phyloP scores from a whole-genome alignment of 2,797 vertebrate genomes.

The Hippoglossus hippoglossus region DNA sequence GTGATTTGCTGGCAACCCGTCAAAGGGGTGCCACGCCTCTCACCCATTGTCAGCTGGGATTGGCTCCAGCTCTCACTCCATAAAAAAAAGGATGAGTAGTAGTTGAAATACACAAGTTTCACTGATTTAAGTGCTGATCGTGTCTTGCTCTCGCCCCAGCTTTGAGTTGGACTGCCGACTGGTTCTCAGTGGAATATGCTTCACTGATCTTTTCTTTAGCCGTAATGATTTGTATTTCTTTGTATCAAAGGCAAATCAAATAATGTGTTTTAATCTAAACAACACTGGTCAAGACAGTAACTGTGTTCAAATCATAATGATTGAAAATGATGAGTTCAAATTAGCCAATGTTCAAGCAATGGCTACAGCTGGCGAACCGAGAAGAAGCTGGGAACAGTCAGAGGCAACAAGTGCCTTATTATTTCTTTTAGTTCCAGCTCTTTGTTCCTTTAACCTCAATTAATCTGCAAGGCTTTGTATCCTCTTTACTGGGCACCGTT shows the following conservation, averaged over 20 bases:
- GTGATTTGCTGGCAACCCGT: too few species aligned
- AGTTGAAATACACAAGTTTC: background rate
- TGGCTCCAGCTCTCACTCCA: too few species aligned
- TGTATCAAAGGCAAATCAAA: slow-evolving; percentile 6
- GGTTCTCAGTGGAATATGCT: background rate
- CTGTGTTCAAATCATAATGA: background rate
- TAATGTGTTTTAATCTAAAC: background rate
- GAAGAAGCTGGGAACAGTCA: slow-evolving; percentile 17
- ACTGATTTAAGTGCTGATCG: background rate
- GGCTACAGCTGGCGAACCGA: slow-evolving; percentile 5
- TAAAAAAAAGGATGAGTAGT: too few species aligned
- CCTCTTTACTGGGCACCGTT: slow-evolving; percentile 17
- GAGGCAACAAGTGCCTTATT: slow-evolving; percentile 24
- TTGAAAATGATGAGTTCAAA: slow-evolving; percentile 20
- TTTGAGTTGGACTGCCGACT: background rate
- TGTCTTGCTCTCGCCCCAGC: background rate
- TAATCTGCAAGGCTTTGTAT: slow-evolving; percentile 41
- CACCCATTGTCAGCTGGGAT: too few species aligned
- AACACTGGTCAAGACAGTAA: background rate
- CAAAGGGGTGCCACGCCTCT: too few species aligned
- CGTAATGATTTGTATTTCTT: background rate
- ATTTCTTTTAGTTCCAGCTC: slow-evolving; percentile 24
- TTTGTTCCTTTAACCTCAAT: slow-evolving; percentile 47
- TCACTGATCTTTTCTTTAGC: background rate
- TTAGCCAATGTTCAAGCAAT: slow-evolving; percentile 2